Evolutionary conservation across 2,888 invertebrate genomes (phyloP), one percentile per base, ranked within the genome.

Genomic region (Drosophila bunnanda): DNA sequence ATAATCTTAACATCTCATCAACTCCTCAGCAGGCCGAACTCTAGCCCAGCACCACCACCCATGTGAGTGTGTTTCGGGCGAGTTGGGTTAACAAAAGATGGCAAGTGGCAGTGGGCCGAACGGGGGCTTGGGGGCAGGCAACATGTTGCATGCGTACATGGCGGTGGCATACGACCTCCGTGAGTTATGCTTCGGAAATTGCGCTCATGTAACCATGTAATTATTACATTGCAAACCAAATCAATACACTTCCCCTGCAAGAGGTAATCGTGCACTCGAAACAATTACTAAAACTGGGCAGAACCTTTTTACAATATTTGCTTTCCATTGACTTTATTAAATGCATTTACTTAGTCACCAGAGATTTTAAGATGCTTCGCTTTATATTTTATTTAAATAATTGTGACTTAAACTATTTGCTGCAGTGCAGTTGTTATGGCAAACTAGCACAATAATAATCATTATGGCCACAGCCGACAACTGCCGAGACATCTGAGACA

Each of bases 1-100:
- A 85, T 85, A 86, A 85, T 86, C 86, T 85, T 78, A 79, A 77
- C 78, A 84, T 82, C 82, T 79, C 86, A 86, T 85, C 85, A 85
- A 80, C 74, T 81, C 73, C 64, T 82, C 53, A 75, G 77, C 80
- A 71, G 71, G 77, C 39, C 72, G 54, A 67, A 73, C 72, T 67
- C 57, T 69, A 69, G 66, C 54, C 75, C 67, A 28, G 38, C 71
- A 25, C 25, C 25, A 62, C 62, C 17, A 48, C 9, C 50, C 50
- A 52, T 52, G 34, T 6, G 50, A 34, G 43, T 62, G 50, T 65
- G 34, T 57, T 46, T 17, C 22, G 62, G 46, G 25, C 44, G 46
- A 54, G 50, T 41, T 58, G 34, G 34, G 46, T 53, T 38, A 36
- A 38, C 46, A 56, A 54, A 22, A n/a, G 38, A 30, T 4, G 39